Evolutionary conservation across 2,113 vertebrate genomes (phyloP), one percentile per base, ranked within the genome.

Genomic region (Pao palembangensis): DNA sequence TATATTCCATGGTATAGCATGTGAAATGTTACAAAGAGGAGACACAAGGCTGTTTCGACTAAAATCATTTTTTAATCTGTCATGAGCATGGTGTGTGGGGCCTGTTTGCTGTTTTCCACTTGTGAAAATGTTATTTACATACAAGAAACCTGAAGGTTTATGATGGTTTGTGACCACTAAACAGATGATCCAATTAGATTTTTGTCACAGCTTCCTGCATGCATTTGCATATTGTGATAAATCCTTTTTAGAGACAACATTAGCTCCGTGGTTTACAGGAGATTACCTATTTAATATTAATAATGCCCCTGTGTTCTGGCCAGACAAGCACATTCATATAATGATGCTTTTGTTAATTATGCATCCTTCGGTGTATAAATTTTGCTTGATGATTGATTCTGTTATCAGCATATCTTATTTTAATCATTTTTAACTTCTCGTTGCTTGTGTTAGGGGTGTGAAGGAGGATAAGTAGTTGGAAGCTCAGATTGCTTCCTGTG

Each of bases 181-280:
- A 60, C 47, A 23, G 21, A 76, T 74, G 21, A 78, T 60, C 43
- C 55, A 63, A 57, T 74, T 62, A 63, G 55, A 59, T 48, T 48
- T 67, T 57, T 62, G 55, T 55, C 16, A 52, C 46, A 48, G 60
- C 63, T 53, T 59, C 51, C 64, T 64, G 73, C 74, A 58, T 60
- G 58, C 8, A 83, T 85, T 79, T 69, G 55, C 74, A 75, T 78
- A 62, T 69, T 34, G 41, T 52, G 54, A 71, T 68, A 19, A 65
- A 67, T 55, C 53, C 20, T 7, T 28, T 20, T 18, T 49, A 38
- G 43, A 72, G 21, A 61, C 72, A 38, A 44, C 49, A 17, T 12
- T 47, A 52, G 49, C 28, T 57, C 17, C 13, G 43, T 23, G 5
- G 38, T 34, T 11, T 49, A 47, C 53, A 34, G 12, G 25, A 64